Evolutionary conservation across 2,888 invertebrate genomes (phyloP).

Genomic region (Orthosia gothica): DNA sequence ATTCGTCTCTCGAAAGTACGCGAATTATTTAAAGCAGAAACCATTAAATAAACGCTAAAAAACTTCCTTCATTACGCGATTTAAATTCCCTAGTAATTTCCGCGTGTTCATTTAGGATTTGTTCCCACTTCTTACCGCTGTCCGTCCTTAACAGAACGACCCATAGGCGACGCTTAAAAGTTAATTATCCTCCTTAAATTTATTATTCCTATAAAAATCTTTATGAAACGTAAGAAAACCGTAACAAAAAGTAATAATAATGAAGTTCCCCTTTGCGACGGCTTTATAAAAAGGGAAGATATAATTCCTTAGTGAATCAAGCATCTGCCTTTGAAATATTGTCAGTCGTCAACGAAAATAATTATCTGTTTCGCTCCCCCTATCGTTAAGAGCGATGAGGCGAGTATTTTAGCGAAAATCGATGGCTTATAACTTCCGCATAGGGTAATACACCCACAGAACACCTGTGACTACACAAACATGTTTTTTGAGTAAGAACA

Average conservation of each 20-base stretch:
- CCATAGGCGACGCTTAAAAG: slow-evolving; percentile 61
- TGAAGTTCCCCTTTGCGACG: slow-evolving; percentile 70
- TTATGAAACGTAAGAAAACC: slow-evolving; percentile 76
- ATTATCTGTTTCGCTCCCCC: slow-evolving; percentile 80
- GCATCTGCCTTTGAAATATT: slow-evolving; percentile 81
- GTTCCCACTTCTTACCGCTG: slow-evolving; percentile 42
- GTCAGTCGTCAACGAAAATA: slow-evolving; percentile 81
- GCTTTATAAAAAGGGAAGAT: slow-evolving; percentile 73
- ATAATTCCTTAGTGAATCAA: slow-evolving; percentile 78
- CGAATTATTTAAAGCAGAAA: slow-evolving; percentile 45
- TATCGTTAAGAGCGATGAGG: slow-evolving; percentile 78
- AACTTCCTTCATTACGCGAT: slow-evolving; percentile 62
- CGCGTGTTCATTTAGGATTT: slow-evolving; percentile 59
- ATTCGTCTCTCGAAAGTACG: slow-evolving; percentile 51
- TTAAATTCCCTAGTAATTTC: slow-evolving; percentile 73
- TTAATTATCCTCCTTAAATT: slow-evolving; percentile 70
- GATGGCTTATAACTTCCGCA: slow-evolving; percentile 66
- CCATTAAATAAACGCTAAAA: slow-evolving; percentile 56
- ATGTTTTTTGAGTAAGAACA: slow-evolving; percentile 64
- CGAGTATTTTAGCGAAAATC: slow-evolving; percentile 78
- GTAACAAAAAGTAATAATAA: slow-evolving; percentile 75
- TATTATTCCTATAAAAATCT: slow-evolving; percentile 76
- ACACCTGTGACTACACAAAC: slow-evolving; percentile 71
- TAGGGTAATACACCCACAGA: slow-evolving; percentile 55
- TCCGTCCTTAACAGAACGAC: slow-evolving; percentile 48